Conservation (phyloP, 2,797 vertebrate species). For the Anguilla anguilla region DNA sequence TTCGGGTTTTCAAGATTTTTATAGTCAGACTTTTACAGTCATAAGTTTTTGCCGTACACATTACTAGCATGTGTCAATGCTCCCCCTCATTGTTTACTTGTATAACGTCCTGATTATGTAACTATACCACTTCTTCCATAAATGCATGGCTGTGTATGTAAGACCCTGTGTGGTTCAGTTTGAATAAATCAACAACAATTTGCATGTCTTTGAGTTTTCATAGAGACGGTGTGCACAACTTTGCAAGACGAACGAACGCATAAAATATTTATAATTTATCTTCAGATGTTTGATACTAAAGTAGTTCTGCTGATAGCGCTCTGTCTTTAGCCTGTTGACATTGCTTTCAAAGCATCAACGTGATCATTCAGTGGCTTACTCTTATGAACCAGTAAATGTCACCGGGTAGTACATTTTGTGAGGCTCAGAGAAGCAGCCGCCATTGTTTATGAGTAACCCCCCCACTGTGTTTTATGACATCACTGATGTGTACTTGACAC, state of each 20-base stretch:
- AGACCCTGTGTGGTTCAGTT: conserved; percentile 45
- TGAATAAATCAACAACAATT: conserved; percentile 62
- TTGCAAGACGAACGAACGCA: conserved; percentile 36
- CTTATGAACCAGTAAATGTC: neutral
- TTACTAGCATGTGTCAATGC: neutral
- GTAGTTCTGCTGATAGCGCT: neutral
- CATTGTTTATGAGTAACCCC: neutral
- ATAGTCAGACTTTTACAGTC: neutral
- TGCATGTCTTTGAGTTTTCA: conserved; percentile 66
- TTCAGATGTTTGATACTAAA: conserved; percentile 43
- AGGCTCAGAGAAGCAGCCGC: neutral
- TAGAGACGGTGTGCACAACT: neutral
- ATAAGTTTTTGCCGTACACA: neutral
- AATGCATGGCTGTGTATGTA: conserved; percentile 52
- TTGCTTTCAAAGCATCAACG: neutral
- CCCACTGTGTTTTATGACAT: neutral
- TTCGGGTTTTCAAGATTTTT: neutral
- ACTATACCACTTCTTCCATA: conserved; percentile 1
- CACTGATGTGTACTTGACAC: neutral
- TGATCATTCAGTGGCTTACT: neutral
- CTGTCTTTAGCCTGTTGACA: neutral
- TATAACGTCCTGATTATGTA: neutral
- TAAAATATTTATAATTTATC: conserved; percentile 24
- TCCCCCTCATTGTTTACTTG: neutral
- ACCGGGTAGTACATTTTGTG: neutral